phyloP scores from a whole-genome alignment of 2,888 invertebrate genomes.

The Gisinianus flammeolus region DNA sequence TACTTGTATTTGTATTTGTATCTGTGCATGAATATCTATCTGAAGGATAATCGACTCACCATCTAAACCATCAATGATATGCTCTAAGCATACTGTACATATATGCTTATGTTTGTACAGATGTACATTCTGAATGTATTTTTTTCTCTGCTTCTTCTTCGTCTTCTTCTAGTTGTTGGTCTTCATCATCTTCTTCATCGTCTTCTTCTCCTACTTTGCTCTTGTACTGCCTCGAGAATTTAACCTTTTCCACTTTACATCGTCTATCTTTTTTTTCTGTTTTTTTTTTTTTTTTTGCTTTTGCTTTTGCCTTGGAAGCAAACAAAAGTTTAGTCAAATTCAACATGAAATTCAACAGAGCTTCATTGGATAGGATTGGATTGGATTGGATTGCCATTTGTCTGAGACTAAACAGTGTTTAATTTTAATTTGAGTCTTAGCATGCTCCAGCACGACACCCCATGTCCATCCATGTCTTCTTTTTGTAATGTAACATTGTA shows the following conservation, averaged over 20 bases:
- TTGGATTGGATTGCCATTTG: not conserved
- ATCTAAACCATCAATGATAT: too few relatives aligned
- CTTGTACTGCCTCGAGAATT: conserved; percentile 32
- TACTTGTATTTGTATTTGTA: too few relatives aligned
- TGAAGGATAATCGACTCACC: too few relatives aligned
- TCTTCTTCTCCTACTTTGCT: not conserved
- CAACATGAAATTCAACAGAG: too few relatives aligned
- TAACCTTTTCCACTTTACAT: conserved; percentile 25
- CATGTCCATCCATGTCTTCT: too few relatives aligned
- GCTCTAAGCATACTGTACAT: too few relatives aligned
- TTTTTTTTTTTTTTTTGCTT: not conserved
- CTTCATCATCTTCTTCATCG: too few relatives aligned
- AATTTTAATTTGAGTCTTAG: not conserved
- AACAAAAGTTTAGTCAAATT: not conserved
- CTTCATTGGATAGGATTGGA: too few relatives aligned
- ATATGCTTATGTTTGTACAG: too few relatives aligned
- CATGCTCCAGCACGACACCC: too few relatives aligned
- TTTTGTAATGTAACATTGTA: too few relatives aligned
- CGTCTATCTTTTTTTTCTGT: conserved; percentile 5
- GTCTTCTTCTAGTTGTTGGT: not conserved
- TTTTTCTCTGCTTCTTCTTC: not conserved
- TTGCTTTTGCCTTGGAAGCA: not conserved
- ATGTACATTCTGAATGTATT: not conserved
- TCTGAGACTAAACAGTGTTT: conserved; percentile 13
- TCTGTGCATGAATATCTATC: too few relatives aligned